Percentiles rank a stretch among this genome's conserved stretches.
Evolutionary conservation across 2,113 vertebrate genomes (phyloP).

Genomic region (Mobula hypostoma): DNA sequence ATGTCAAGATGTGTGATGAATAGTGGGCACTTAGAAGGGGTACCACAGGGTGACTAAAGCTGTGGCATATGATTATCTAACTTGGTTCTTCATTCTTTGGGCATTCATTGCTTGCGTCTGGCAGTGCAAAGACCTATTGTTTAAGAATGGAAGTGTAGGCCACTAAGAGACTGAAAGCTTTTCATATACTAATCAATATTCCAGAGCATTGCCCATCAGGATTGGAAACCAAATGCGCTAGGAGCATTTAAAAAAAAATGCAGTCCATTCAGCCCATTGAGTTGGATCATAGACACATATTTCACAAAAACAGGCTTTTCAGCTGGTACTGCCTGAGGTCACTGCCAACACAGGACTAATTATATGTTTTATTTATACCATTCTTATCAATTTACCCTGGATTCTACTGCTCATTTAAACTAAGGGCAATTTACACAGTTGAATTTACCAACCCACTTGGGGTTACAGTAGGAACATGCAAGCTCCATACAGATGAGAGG

Average conservation of each 20-base stretch:
- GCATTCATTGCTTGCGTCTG: background rate
- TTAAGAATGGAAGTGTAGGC: background rate
- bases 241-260: background rate
- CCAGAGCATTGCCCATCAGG: background rate
- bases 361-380: too few relatives aligned
- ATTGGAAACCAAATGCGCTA: background rate
- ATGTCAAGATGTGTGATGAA: background rate
- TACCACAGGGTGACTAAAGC: background rate
- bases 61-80: background rate
- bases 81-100: background rate
- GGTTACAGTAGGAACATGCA: too few relatives aligned
- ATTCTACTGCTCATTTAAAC: too few relatives aligned
- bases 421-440: too few relatives aligned
- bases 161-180: background rate
- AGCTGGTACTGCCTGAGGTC: too few relatives aligned
- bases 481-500: too few relatives aligned
- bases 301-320: too few relatives aligned
- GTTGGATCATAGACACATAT: too few relatives aligned
- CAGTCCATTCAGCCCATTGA: background rate
- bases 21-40: background rate
- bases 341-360: too few relatives aligned
- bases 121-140: background rate
- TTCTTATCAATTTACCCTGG: too few relatives aligned
- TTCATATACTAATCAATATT: background rate
- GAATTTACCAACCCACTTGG: too few relatives aligned